Evolutionary conservation across 2,797 vertebrate species (phyloP).

Genomic region (Nannoperca obscura): DNA sequence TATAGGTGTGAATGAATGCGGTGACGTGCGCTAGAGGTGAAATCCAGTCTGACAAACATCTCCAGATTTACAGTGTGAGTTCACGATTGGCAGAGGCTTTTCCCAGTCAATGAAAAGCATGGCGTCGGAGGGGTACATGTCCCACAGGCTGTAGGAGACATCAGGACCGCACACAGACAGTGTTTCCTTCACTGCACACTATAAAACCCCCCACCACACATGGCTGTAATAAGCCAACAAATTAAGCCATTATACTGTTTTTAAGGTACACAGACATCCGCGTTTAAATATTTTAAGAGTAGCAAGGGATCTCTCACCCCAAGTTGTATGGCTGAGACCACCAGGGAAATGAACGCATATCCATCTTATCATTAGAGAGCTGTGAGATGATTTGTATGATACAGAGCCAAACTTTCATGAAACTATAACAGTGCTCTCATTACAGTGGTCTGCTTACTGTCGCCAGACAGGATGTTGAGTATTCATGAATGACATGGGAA

Average conservation of each 20-base stretch:
- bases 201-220: constrained; percentile 83
- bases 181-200: constrained; percentile 79
- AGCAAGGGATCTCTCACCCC: constrained; percentile 77
- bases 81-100: constrained; percentile 61
- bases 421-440: constrained; percentile 18
- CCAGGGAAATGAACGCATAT: constrained; percentile 79
- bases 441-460: constrained; percentile 15
- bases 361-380: constrained; percentile 58
- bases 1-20: constrained; percentile 46
- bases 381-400: constrained; percentile 45
- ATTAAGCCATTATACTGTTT: constrained; percentile 86
- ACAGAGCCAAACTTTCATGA: constrained; percentile 21
- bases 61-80: constrained; percentile 42
- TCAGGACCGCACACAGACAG: constrained; percentile 86
- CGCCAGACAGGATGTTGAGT: constrained; percentile 11
- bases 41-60: constrained; percentile 60
- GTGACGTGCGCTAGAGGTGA: constrained; percentile 50
- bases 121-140: constrained; percentile 72
- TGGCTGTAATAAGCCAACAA: constrained; percentile 88
- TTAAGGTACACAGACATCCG: constrained; percentile 88
- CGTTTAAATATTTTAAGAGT: constrained; percentile 87
- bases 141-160: constrained; percentile 81
- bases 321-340: constrained; percentile 80
- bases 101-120: constrained; percentile 76
- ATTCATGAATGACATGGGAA: constrained; percentile 31